Conservation (phyloP, 1,140 invertebrate genomes). For the Ditylenchus dipsaci region DNA sequence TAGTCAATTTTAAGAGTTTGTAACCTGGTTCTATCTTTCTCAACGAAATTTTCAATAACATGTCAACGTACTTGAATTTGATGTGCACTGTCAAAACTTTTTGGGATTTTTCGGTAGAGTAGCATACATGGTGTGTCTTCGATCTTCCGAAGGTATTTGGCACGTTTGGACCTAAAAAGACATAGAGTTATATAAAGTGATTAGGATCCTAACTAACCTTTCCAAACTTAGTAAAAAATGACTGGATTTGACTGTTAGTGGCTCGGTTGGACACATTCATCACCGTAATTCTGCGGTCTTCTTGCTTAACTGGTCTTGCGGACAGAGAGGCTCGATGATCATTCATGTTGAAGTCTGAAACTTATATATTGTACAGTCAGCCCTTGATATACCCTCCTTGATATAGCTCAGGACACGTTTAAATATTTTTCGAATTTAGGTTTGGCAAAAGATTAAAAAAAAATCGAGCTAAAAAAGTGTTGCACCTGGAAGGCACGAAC, state of each 20-base stretch:
- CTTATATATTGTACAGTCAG: not conserved
- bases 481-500: too few relatives aligned
- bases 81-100: constrained; percentile 43
- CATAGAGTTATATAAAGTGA: not conserved
- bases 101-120: constrained; percentile 48
- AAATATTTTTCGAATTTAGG: not conserved
- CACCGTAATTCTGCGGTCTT: constrained; percentile 51
- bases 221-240: constrained; percentile 58
- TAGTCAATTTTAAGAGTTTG: too few relatives aligned
- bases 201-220: constrained; percentile 40
- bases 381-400: not conserved
- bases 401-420: constrained; percentile 2
- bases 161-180: constrained; percentile 40
- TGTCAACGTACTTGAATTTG: constrained; percentile 53
- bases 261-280: constrained; percentile 49
- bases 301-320: constrained; percentile 26
- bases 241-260: constrained; percentile 49
- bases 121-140: constrained; percentile 49
- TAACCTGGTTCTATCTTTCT: too few relatives aligned
- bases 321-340: constrained; percentile 29
- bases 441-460: constrained; percentile 1
- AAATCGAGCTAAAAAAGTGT: too few relatives aligned
- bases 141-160: constrained; percentile 48
- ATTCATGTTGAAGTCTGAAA: constrained; percentile 47
- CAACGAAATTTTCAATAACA: too few relatives aligned